These are phyloP conservation scores for Hypsopygia costalis DNA, from an alignment of 2,888 invertebrate genomes.

Conservation along the genomic window DNA sequence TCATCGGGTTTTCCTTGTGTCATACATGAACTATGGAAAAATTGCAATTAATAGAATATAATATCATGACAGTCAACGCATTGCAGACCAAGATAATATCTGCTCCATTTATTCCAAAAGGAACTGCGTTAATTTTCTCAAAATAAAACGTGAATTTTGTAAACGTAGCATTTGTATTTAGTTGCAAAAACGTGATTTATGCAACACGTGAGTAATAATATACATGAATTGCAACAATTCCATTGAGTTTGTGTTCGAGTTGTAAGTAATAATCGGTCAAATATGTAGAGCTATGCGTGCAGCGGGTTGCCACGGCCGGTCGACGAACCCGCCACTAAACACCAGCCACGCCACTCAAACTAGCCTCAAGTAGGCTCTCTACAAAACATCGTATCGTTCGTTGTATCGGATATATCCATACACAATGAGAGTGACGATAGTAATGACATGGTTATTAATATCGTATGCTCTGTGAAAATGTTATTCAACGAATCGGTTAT, in stretches of 20 bases:
- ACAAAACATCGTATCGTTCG: constrained; percentile 20
- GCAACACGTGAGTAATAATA: constrained; percentile 24
- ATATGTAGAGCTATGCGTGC: constrained; percentile 47
- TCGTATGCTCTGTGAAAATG: too few relatives aligned
- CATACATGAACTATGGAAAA: not conserved
- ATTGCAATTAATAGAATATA: not conserved
- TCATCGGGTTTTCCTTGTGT: constrained; percentile 16
- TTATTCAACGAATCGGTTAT: too few relatives aligned
- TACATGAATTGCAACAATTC: constrained; percentile 47
- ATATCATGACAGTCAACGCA: too few relatives aligned
- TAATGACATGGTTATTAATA: too few relatives aligned
- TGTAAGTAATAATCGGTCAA: constrained; percentile 59
- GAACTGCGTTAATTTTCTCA: not conserved
- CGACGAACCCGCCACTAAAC: constrained; percentile 50
- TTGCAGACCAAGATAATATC: not conserved
- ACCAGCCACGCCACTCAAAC: constrained; percentile 11
- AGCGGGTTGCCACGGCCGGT: constrained; percentile 56
- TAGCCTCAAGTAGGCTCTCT: constrained; percentile 7
- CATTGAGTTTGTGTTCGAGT: constrained; percentile 44
- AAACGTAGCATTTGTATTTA: not conserved
- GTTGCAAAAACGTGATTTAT: constrained; percentile 13
- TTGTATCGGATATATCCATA: not conserved
- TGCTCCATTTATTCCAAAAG: not conserved
- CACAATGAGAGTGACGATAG: not conserved
- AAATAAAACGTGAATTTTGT: not conserved